A percentile compares a stretch with the other conserved stretches of the same genome.
These are phyloP conservation scores for Mycetomoellerius zeteki DNA, from an alignment of 1,140 invertebrate genomes.

Conservation along the genomic window DNA sequence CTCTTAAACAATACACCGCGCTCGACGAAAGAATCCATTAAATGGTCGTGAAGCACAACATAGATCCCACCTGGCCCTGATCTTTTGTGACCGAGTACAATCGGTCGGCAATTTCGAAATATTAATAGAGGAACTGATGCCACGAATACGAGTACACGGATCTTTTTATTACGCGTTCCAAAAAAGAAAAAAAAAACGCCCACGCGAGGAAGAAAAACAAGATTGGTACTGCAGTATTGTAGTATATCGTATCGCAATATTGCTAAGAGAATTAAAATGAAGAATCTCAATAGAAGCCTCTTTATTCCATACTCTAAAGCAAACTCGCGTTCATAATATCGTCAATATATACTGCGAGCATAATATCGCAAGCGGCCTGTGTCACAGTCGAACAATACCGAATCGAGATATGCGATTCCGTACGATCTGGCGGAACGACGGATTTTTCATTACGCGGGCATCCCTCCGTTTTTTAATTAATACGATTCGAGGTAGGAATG, in stretches of 20 bases:
- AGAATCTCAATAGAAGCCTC: constrained; percentile 22
- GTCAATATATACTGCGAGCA: constrained; percentile 13
- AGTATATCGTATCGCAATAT: constrained; percentile 44
- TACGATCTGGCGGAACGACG: constrained; percentile 18
- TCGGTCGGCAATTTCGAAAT: constrained; percentile 49
- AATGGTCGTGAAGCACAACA: constrained; percentile 20
- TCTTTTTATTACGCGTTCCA: constrained; percentile 31
- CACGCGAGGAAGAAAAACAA: constrained; percentile 41
- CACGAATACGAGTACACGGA: constrained; percentile 3
- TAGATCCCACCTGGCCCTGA: constrained; percentile 36
- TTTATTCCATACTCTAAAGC: constrained; percentile 48
- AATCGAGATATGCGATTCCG: constrained; percentile 47
- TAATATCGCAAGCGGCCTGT: constrained; percentile 40
- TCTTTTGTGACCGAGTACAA: constrained; percentile 51
- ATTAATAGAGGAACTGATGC: constrained; percentile 50
- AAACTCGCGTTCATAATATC: constrained; percentile 51
- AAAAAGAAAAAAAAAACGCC: background rate
- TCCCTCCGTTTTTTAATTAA: constrained; percentile 54
- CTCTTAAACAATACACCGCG: constrained; percentile 32
- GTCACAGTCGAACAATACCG: constrained; percentile 49
- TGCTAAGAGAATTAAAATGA: constrained; percentile 39
- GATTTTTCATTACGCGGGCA: constrained; percentile 55
- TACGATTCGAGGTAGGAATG: constrained; percentile 52
- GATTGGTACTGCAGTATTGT: constrained; percentile 31
- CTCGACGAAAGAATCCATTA: constrained; percentile 36